These are phyloP conservation scores for Xylocopa sonorina DNA, from an alignment of 1,140 invertebrate genomes.

Conservation along the genomic window DNA sequence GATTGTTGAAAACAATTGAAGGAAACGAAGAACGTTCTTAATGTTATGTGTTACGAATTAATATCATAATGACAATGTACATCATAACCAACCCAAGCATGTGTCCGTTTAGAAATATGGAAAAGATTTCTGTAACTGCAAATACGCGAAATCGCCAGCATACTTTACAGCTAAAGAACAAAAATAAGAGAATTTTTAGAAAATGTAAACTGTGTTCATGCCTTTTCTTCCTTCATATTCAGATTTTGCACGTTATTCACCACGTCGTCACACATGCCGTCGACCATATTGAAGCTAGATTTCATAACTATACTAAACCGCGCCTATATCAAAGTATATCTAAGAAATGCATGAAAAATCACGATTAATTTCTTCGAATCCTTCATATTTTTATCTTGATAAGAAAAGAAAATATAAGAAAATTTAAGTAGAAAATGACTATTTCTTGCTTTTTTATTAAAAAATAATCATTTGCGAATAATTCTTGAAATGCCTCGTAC, in stretches of 20 bases:
- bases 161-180: constrained; percentile 81
- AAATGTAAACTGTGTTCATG: constrained; percentile 80
- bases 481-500: not conserved
- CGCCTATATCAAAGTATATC: not conserved
- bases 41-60: constrained; percentile 32
- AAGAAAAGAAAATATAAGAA: not conserved
- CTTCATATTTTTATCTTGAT: not conserved
- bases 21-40: constrained; percentile 2
- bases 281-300: constrained; percentile 34
- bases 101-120: constrained; percentile 73
- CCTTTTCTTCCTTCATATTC: constrained; percentile 85
- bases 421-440: too few relatives aligned
- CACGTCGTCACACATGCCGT: constrained; percentile 81
- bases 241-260: constrained; percentile 81
- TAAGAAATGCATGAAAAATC: not conserved
- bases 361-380: not conserved
- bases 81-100: constrained; percentile 78
- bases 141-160: constrained; percentile 81
- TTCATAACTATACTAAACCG: not conserved
- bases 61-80: constrained; percentile 45
- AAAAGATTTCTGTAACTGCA: constrained; percentile 81
- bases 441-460: constrained; percentile 24
- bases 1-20: not conserved
- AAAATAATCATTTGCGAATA: constrained; percentile 34
- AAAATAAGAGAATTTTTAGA: constrained; percentile 67